These are phyloP conservation scores for Papilio machaon DNA, from an alignment of 1,140 invertebrate species.

Conservation along the genomic window DNA sequence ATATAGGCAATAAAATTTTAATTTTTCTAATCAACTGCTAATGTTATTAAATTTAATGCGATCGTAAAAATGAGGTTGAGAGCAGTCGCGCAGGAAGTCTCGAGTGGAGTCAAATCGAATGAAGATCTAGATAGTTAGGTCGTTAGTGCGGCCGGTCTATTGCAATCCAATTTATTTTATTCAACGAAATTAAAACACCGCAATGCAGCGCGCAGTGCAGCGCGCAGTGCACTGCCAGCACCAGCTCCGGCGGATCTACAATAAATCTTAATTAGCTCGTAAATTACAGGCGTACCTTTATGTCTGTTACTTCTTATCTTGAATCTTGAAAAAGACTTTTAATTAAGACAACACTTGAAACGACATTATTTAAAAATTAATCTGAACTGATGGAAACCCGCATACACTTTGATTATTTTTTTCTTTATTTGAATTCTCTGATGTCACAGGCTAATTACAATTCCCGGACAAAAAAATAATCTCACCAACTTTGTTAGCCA, in stretches of 20 bases:
- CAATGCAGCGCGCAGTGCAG: slow-evolving; percentile 19
- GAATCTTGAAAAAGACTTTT: background rate
- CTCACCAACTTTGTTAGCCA: background rate
- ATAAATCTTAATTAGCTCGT: slow-evolving; percentile 22
- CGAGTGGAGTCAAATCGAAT: slow-evolving; percentile 10
- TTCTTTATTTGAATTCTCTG: background rate
- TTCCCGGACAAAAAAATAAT: background rate
- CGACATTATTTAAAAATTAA: background rate
- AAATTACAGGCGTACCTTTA: slow-evolving; percentile 14
- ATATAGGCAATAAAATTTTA: too few species aligned
- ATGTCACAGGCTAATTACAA: background rate
- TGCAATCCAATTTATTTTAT: slow-evolving; percentile 31
- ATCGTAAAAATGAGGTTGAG: background rate
- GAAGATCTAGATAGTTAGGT: slow-evolving; percentile 9
- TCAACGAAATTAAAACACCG: slow-evolving; percentile 27
- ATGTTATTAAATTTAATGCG: background rate
- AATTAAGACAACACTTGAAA: slow-evolving; percentile 17
- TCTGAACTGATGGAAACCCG: background rate
- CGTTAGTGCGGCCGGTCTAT: slow-evolving; percentile 2
- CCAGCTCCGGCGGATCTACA: background rate
- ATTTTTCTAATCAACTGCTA: too few species aligned
- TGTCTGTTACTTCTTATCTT: background rate
- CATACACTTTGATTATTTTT: background rate
- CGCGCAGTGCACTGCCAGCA: background rate
- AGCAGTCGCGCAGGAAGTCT: background rate